Evolutionary conservation across 35 echinoderm and acorn worm genomes (phyloP).

Genomic region (Heliocidaris erythrogramma): DNA sequence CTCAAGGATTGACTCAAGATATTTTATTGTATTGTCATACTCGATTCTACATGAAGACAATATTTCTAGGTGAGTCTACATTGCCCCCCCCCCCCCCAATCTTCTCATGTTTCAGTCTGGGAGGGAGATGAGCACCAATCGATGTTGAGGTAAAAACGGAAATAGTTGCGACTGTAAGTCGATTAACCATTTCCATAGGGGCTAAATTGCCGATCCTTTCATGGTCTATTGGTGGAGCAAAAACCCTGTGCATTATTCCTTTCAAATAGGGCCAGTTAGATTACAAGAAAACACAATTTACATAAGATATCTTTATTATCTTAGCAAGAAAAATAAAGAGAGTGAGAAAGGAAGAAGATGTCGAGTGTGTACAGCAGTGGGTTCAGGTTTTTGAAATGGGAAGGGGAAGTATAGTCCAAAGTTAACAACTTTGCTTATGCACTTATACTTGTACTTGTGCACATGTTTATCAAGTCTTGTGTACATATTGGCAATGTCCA

Average conservation of each 20-base stretch:
- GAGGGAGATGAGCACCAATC: background rate
- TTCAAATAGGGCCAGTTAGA: background rate
- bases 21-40: too few species aligned
- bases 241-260: background rate
- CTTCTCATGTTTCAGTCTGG: background rate
- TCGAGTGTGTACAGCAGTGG: background rate
- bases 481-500: too few species aligned
- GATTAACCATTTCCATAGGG: conserved; percentile 2
- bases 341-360: background rate
- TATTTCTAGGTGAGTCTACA: too few species aligned
- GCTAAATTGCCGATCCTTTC: background rate
- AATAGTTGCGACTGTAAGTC: background rate
- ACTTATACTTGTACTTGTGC: too few species aligned
- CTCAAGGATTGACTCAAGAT: too few species aligned
- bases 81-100: too few species aligned
- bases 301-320: background rate
- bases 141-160: background rate
- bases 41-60: too few species aligned
- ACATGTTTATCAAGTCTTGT: too few species aligned
- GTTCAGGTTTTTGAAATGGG: background rate
- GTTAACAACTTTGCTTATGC: too few species aligned
- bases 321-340: background rate
- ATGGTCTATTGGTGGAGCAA: background rate
- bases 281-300: background rate
- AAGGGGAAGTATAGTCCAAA: background rate